Conservation (phyloP, 2,888 invertebrate species). For the Drosophila paracracens region DNA sequence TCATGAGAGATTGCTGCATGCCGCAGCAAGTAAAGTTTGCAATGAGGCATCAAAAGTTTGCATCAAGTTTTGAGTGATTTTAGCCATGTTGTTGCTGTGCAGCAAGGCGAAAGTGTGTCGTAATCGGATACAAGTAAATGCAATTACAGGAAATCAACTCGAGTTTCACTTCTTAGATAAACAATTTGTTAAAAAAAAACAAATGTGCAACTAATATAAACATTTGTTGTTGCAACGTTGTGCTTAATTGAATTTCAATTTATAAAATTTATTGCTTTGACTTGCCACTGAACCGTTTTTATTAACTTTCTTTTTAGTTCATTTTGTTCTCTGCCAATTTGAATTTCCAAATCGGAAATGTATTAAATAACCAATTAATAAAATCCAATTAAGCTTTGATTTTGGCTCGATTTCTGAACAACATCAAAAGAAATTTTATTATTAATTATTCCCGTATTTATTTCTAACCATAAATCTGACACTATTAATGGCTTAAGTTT, state of each 20-base stretch:
- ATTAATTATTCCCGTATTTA: background rate
- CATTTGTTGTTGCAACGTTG: background rate
- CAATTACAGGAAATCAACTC: background rate
- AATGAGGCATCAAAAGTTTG: slow-evolving; percentile 34
- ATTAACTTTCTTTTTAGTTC: background rate
- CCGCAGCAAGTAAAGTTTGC: slow-evolving; percentile 17
- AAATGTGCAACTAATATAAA: background rate
- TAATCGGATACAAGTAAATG: background rate
- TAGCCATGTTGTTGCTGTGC: slow-evolving; percentile 3
- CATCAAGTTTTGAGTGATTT: slow-evolving; percentile 48
- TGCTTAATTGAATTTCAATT: background rate
- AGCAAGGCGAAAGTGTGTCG: background rate
- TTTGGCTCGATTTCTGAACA: background rate
- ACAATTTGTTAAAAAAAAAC: background rate
- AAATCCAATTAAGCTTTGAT: background rate
- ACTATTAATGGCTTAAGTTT: background rate
- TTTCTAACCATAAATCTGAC: background rate
- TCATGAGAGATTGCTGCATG: slow-evolving; percentile 2
- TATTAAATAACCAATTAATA: background rate
- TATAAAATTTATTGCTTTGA: background rate
- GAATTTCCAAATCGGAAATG: background rate
- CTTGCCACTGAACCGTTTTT: background rate
- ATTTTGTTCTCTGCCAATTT: background rate
- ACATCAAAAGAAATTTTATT: background rate
- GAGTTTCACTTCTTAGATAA: no score